A percentile compares a stretch with the other conserved stretches of the same genome.
phyloP scores from a whole-genome alignment of 2,888 invertebrate genomes.

The Lithophane leautieri region DNA sequence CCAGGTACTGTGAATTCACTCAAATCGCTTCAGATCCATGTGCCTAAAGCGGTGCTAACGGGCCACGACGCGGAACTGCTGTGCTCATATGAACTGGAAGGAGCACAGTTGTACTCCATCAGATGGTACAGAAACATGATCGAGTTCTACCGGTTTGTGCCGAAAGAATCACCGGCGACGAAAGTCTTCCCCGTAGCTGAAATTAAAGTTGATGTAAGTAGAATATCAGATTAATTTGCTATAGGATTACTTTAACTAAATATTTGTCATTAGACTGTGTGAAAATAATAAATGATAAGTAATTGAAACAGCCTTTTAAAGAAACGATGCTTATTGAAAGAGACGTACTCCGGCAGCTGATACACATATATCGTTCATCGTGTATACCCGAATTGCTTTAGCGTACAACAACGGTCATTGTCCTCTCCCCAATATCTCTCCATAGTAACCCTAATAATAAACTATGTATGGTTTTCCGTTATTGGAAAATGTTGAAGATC shows the following conservation, averaged over 20 bases:
- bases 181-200: conserved; percentile 93
- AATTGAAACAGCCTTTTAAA: not conserved
- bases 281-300: not conserved
- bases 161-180: conserved; percentile 93
- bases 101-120: conserved; percentile 93
- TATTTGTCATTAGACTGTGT: not conserved
- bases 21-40: conserved; percentile 87
- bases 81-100: conserved; percentile 91
- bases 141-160: conserved; percentile 94
- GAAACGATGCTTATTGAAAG: too few relatives aligned
- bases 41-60: conserved; percentile 89
- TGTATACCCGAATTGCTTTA: too few relatives aligned
- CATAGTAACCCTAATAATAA: too few relatives aligned
- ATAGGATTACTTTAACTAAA: not conserved
- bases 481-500: too few relatives aligned
- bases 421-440: too few relatives aligned
- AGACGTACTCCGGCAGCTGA: not conserved
- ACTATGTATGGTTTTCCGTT: too few relatives aligned
- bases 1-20: conserved; percentile 86
- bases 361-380: not conserved
- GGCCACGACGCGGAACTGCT: conserved; percentile 88
- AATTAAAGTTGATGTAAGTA: conserved; percentile 94
- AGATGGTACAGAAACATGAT: conserved; percentile 94
- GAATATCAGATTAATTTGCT: not conserved
- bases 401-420: too few relatives aligned